A percentile compares a stretch with the other conserved stretches of the same genome.
These are phyloP conservation scores for Rynchops niger DNA, from an alignment of 2,113 vertebrate genomes.

Conservation along the genomic window DNA sequence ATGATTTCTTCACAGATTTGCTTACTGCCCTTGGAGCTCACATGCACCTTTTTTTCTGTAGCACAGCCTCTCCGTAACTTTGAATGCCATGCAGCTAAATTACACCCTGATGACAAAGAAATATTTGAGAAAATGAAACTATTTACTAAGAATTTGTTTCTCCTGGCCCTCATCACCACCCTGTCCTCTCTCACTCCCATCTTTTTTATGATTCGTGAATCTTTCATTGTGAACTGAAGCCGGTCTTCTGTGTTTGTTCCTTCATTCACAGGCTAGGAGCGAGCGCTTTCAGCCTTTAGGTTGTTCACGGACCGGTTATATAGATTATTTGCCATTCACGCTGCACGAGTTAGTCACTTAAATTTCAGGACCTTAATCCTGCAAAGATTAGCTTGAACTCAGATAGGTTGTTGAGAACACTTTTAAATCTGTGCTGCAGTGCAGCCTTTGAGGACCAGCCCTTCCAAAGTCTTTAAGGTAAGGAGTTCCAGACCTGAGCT, in stretches of 20 bases:
- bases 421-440: background rate
- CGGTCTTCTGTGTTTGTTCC: background rate
- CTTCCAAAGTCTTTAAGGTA: background rate
- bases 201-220: background rate
- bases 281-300: background rate
- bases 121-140: background rate
- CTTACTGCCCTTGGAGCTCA: background rate
- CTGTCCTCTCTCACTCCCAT: background rate
- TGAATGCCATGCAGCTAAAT: background rate
- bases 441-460: background rate
- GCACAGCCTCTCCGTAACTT: background rate
- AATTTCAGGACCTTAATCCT: slow-evolving; percentile 30
- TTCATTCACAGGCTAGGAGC: background rate
- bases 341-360: slow-evolving; percentile 10
- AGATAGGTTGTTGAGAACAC: background rate
- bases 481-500: background rate
- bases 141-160: background rate
- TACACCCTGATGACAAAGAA: background rate
- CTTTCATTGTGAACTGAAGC: background rate
- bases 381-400: background rate
- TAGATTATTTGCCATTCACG: slow-evolving; percentile 17
- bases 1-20: slow-evolving; percentile 22
- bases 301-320: background rate
- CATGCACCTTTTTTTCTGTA: background rate
- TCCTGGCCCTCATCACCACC: background rate